Base-by-base conservation (phyloP, 2,888 invertebrate species). In the Parnassius mnemosyne region DNA sequence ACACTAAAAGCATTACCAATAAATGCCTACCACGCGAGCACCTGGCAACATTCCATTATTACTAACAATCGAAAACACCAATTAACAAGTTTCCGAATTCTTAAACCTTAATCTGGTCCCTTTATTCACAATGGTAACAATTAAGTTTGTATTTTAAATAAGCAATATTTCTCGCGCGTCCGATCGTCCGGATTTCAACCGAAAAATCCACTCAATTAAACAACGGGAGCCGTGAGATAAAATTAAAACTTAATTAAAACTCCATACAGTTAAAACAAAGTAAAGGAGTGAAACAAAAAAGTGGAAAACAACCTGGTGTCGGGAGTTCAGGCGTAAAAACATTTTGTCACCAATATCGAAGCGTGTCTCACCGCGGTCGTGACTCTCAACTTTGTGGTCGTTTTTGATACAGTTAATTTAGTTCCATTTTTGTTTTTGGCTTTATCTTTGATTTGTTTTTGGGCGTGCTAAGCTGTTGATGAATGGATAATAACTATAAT, bases 231-330 rank as follows among this genome's bases (percentile, higher is more conserved):
- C 76, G 74, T 68, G 73, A 85, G 89, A 89, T 87, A 88, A 87
- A 86, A 87, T 89, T 89, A 87, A 88, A 87, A 84, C 84, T 89
- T 89, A 89, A 89, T 89, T 88, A 89, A 89, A 89, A 81, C 79
- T 83, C 84, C 79, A 85, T 87, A 85, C 82, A 73, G 75, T 77
- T 57, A 54, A 58, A 54, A 54, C 58, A 53, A 51, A 63, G 51
- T 51, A 51, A 46, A 56, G 46, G 52, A 44, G 46, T 25, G 12
- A 51, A 71, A 72, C 68, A 71, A 71, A 71, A 71, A 63, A 68
- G 71, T 68, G 54, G 65, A 67, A 73, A 72, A 66, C 69, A 70
- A 75, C 69, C 72, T 71, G 42, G 59, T 68, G 66, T 65, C 66
- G 64, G 69, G 67, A 61, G 60, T 51, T 69, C 68, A 76, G 81